Evolutionary conservation across 2,888 invertebrate genomes (phyloP), one percentile per base, ranked within the genome.

Genomic region (Penaeus monodon): DNA sequence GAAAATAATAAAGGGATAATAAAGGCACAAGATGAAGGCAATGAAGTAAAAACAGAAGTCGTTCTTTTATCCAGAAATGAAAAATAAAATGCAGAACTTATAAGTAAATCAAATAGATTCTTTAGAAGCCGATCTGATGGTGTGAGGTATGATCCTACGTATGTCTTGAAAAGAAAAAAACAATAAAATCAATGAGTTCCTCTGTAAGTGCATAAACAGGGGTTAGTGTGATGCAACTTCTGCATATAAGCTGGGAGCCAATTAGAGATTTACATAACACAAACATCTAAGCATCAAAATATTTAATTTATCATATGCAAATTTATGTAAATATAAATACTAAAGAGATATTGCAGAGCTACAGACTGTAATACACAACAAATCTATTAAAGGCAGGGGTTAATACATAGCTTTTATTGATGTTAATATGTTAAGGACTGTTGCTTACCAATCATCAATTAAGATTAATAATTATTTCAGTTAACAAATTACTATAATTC

Each of bases 61-160:
- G 78, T 66, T 24, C n/a, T 49, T 77, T 87, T 29, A 83, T 87
- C 73, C 78, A 29, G 70, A 78, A 78, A 83, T 70, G 77, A 70
- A 83, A 82, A 74, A 79, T 73, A 83, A 49, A 83, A 79, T 83
- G 78, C 38, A 65, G 64, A 87, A 87, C 73, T 79, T 57, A 85
- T 65, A 85, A 70, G 63, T 20, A 76, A 87, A 87, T 83, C 83
- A 82, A 83, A 83, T 81, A 86, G 82, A 74, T 78, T 83, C 86
- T 87, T 79, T 87, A 87, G 86, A 81, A 76, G 86, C 86, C 68
- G 86, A 79, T 78, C 81, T 82, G 82, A 82, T 86, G 86, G 86
- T 86, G 81, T 86, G 87, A 79, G 87, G 87, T 74, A 87, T 87
- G 84, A 87, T 87, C 87, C 87, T 87, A 87, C 87, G 87, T 84